phyloP scores from a whole-genome alignment of 1,140 invertebrate genomes.

The Sinonovacula constricta region DNA sequence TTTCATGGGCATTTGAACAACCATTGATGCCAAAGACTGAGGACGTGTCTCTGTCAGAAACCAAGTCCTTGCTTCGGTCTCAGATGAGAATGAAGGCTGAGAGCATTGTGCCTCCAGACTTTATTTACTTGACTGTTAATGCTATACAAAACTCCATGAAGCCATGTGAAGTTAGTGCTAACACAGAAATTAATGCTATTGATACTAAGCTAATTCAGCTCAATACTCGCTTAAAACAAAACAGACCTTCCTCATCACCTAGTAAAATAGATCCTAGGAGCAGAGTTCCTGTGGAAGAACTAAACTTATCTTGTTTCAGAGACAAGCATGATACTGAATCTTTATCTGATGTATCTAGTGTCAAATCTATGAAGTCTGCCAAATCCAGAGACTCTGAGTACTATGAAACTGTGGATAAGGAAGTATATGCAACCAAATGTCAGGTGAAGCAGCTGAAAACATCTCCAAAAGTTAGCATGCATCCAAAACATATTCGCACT shows the following conservation, averaged over 20 bases:
- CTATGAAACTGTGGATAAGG: conserved; percentile 54
- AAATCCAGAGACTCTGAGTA: conserved; percentile 61
- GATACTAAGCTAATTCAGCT: conserved; percentile 34
- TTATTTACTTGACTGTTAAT: conserved; percentile 75
- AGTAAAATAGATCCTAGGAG: conserved; percentile 75
- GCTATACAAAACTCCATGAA: conserved; percentile 73
- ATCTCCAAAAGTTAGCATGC: conserved; percentile 61
- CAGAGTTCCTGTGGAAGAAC: conserved; percentile 70
- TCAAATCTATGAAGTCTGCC: conserved; percentile 60
- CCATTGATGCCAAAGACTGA: conserved; percentile 68
- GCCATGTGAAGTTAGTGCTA: conserved; percentile 63
- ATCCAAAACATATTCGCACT: conserved; percentile 66
- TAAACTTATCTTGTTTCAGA: conserved; percentile 63
- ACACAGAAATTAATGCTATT: conserved; percentile 64
- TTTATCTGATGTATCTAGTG: conserved; percentile 63
- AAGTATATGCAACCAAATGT: conserved; percentile 67
- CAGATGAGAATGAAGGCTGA: conserved; percentile 75
- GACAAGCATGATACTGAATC: conserved; percentile 55
- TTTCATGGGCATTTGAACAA: conserved; percentile 78
- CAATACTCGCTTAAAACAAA: conserved; percentile 46
- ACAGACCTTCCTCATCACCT: conserved; percentile 75
- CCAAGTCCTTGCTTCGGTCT: conserved; percentile 75
- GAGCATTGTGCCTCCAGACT: conserved; percentile 74
- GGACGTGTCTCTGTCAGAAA: conserved; percentile 74
- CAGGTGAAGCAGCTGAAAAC: conserved; percentile 61